Evolutionary conservation across 1,140 invertebrate genomes (phyloP), one percentile per base, ranked within the genome.

Genomic region (Temnothorax curvispinosus): DNA sequence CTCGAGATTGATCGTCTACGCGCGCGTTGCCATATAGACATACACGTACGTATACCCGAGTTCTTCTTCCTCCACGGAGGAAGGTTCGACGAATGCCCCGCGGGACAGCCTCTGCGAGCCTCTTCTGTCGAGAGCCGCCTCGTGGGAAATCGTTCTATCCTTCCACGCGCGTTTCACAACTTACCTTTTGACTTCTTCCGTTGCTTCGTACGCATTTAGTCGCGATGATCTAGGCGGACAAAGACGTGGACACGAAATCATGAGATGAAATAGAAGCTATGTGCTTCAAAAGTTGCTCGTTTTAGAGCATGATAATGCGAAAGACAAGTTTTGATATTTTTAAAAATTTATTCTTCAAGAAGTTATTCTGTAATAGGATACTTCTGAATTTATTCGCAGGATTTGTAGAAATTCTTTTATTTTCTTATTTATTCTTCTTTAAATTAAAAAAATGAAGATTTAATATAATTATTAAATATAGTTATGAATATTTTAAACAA

Each of bases 1-100:
- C 80, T 52, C 85, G 85, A 92, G 91, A 91, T 91, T 87, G 88
- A 92, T 92, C 90, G 82, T 91, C 90, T 75, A 87, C 88, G 86
- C 84, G 56, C 76, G 65, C 65, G 65, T 56, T 74, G 18, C 54
- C 41, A 38, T 84, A 54, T 47, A 72, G 41, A 52, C 15, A 2
- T 41, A 47, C 86, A 77, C 85, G 65, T 78, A 88, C 86, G 84
- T 41, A 60, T 9, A 52, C 50, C 60, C 74, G 54, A 35, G 77
- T 54, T 80, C 38, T 65, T 71, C 58, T 35, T 54, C 56, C 35
- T 87, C 50, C 21, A 35, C 32, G 88, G 52, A 69, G 50, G 60
- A 75, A 11, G 38, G 32, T 75, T 80, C 77, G 88, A 77, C 82
- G 72, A 87, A 74, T 84, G 67, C 62, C 52, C 62, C 47, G 62